These are phyloP conservation scores for Promerops cafer DNA, from an alignment of 2,113 vertebrate genomes.

Conservation along the genomic window DNA sequence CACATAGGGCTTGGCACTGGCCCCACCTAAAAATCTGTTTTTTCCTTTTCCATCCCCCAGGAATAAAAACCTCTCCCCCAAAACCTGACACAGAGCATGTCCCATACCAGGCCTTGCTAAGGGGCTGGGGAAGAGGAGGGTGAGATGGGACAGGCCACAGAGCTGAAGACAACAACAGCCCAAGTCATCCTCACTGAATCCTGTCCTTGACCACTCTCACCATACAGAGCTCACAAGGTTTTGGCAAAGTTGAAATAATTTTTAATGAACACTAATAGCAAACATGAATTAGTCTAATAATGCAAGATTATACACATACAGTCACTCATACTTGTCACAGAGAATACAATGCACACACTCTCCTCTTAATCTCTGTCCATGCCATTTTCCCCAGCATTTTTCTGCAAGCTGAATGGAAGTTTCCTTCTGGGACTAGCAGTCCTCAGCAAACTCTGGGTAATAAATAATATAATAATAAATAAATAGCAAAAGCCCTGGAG, in stretches of 20 bases:
- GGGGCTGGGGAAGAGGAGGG: background rate
- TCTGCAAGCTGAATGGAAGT: background rate
- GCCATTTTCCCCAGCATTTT: background rate
- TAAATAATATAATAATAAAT: slow-evolving; percentile 52
- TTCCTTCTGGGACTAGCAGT: slow-evolving; percentile 1
- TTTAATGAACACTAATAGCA: background rate
- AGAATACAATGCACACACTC: background rate
- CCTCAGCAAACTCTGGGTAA: slow-evolving; percentile 28
- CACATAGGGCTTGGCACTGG: background rate
- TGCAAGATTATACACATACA: background rate
- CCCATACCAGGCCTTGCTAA: background rate
- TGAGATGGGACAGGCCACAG: background rate
- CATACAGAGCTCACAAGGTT: background rate
- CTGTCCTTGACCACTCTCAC: background rate
- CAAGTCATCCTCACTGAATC: background rate
- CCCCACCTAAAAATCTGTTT: background rate
- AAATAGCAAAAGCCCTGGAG: background rate
- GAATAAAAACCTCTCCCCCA: background rate
- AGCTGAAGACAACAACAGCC: background rate
- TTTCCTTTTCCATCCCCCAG: background rate
- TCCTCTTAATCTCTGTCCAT: background rate
- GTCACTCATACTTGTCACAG: background rate
- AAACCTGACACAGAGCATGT: background rate
- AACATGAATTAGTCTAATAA: background rate
- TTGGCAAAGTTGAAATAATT: background rate